phyloP scores from a whole-genome alignment of 2,797 vertebrate genomes.

The Taenioides sp. region DNA sequence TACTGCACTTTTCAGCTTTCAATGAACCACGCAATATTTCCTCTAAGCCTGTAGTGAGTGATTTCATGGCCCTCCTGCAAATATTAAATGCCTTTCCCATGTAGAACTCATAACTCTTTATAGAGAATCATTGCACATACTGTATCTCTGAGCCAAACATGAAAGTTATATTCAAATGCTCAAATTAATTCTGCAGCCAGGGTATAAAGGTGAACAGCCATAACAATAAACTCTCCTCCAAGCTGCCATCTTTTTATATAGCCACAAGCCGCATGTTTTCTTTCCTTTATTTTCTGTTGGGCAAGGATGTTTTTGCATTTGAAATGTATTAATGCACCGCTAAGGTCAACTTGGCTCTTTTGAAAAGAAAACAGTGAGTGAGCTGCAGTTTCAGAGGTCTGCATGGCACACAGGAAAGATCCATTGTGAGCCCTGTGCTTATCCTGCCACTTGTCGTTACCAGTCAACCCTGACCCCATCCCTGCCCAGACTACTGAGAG shows the following conservation, averaged over 20 bases:
- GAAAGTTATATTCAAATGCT: conserved; percentile 65
- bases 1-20: conserved; percentile 53
- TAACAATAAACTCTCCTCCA: conserved; percentile 53
- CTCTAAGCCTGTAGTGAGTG: conserved; percentile 42
- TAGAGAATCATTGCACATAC: conserved; percentile 62
- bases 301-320: conserved; percentile 62
- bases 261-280: conserved; percentile 34
- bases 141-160: conserved; percentile 67
- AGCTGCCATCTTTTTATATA: conserved; percentile 27
- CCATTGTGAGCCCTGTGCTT: conserved; percentile 65
- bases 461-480: conserved; percentile 69
- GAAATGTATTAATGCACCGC: conserved; percentile 60
- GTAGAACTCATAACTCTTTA: conserved; percentile 63
- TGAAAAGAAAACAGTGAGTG: conserved; percentile 66
- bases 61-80: conserved; percentile 57
- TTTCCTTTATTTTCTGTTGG: conserved; percentile 24
- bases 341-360: conserved; percentile 68
- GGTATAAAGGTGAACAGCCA: conserved; percentile 70
- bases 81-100: conserved; percentile 62
- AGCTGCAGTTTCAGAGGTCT: conserved; percentile 50
- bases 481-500: conserved; percentile 52
- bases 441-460: conserved; percentile 64
- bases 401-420: conserved; percentile 63
- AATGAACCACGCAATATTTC: conserved; percentile 33
- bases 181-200: conserved; percentile 66